These are phyloP conservation scores for Cataglyphis albicans DNA, from an alignment of 2,888 invertebrate species.

Conservation along the genomic window DNA sequence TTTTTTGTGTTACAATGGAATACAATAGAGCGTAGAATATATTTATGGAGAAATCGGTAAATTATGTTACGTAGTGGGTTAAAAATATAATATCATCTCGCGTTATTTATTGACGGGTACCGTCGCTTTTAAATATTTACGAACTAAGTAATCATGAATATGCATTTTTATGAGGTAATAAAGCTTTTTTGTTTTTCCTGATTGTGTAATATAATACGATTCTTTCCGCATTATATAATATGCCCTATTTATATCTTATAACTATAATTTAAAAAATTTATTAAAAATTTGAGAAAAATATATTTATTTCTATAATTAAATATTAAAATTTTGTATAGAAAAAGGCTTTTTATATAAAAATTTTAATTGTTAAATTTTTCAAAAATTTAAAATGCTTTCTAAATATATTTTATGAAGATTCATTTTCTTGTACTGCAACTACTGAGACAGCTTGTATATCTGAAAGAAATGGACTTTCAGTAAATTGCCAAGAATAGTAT, in stretches of 20 bases:
- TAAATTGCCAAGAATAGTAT: conserved; percentile 19
- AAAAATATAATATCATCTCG: conserved; percentile 37
- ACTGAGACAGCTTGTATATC: conserved; percentile 1
- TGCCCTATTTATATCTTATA: neutral
- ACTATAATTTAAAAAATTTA: neutral
- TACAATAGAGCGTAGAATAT: neutral
- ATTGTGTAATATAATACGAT: conserved; percentile 26
- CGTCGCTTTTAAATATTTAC: conserved; percentile 41
- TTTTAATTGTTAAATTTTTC: conserved; percentile 12
- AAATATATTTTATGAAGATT: neutral
- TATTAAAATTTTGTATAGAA: neutral
- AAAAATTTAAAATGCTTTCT: neutral
- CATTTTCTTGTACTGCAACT: neutral
- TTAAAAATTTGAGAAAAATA: conserved; percentile 6
- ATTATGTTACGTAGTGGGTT: neutral
- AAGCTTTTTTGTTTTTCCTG: conserved; percentile 31
- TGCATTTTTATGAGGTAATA: conserved; percentile 33
- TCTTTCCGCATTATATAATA: conserved; percentile 12
- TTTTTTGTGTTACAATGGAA: neutral
- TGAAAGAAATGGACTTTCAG: conserved; percentile 31
- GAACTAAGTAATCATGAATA: conserved; percentile 36
- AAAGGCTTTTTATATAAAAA: neutral
- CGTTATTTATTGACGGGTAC: conserved; percentile 43
- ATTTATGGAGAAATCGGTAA: conserved; percentile 34
- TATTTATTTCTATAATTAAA: conserved; percentile 1